A percentile compares a stretch with the other conserved stretches of the same genome.
These are phyloP conservation scores for Endotricha flammealis DNA, from an alignment of 2,888 invertebrate species.

Conservation along the genomic window DNA sequence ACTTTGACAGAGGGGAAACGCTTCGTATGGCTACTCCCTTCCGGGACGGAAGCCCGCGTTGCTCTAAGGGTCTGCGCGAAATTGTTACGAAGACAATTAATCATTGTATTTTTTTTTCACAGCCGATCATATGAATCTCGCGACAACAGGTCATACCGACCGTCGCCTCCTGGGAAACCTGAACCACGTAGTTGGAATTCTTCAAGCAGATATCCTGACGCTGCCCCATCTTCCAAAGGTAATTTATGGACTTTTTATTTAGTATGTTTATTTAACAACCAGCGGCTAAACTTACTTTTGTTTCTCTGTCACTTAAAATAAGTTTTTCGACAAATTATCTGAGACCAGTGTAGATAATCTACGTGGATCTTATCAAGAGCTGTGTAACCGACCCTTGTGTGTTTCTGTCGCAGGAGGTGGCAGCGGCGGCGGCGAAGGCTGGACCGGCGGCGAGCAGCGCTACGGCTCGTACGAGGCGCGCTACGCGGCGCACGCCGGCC, in stretches of 20 bases:
- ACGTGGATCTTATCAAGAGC: too few relatives aligned
- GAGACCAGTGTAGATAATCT: too few relatives aligned
- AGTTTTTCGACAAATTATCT: too few relatives aligned
- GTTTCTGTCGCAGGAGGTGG: slow-evolving; percentile 17
- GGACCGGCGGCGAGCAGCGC: slow-evolving; percentile 49
- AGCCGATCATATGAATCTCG: slow-evolving; percentile 64
- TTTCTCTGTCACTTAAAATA: too few relatives aligned
- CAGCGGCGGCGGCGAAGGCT: slow-evolving; percentile 41
- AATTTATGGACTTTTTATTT: slow-evolving; percentile 7
- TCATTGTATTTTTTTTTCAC: slow-evolving; percentile 11
- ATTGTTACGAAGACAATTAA: too few relatives aligned
- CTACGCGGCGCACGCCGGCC: slow-evolving; percentile 33
- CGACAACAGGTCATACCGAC: slow-evolving; percentile 55
- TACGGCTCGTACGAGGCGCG: slow-evolving; percentile 61
- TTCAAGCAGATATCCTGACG: slow-evolving; percentile 56
- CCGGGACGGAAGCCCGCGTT: too few relatives aligned
- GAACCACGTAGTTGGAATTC: slow-evolving; percentile 61
- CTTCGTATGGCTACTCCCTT: too few relatives aligned
- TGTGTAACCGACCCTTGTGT: too few relatives aligned
- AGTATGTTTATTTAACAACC: background rate
- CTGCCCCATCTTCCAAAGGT: slow-evolving; percentile 55
- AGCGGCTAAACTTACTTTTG: too few relatives aligned
- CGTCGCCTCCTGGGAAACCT: slow-evolving; percentile 62
- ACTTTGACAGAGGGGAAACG: too few relatives aligned
- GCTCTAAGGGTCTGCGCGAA: too few relatives aligned